A percentile compares a stretch with the other conserved stretches of the same genome.
Conservation (phyloP, 2,113 vertebrate species). For the Xiphophorus hellerii region DNA sequence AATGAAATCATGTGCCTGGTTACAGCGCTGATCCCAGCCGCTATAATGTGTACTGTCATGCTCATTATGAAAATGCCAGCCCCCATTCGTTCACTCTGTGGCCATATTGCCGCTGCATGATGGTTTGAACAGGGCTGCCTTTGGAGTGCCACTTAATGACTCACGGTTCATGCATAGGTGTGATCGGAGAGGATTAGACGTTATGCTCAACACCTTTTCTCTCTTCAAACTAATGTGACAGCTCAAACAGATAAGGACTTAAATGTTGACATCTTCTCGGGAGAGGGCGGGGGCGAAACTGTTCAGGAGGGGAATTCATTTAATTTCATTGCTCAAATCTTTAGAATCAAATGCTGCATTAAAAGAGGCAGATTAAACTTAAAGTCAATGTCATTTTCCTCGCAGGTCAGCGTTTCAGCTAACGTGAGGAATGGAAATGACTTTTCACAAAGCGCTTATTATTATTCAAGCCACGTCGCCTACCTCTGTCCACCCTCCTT, state of each 20-base stretch:
- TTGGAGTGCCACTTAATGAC: conserved; percentile 62
- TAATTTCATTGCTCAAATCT: conserved; percentile 8
- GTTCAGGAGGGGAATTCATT: conserved; percentile 27
- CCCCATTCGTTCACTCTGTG: conserved; percentile 53
- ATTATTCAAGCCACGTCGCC: conserved; percentile 60
- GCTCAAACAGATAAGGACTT: conserved; percentile 52
- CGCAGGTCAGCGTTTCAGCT: conserved; percentile 26
- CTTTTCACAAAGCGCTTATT: conserved; percentile 38
- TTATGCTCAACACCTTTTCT: conserved; percentile 45
- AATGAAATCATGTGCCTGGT: conserved; percentile 45
- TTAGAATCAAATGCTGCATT: conserved; percentile 42
- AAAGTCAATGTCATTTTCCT: conserved; percentile 41
- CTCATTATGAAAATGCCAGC: conserved; percentile 65
- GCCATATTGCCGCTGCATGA: conserved; percentile 32
- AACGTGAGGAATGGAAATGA: conserved; percentile 19
- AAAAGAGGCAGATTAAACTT: conserved; percentile 38
- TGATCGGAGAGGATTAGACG: conserved; percentile 46
- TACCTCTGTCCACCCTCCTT: conserved; percentile 50
- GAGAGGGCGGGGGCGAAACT: conserved; percentile 7
- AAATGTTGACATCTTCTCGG: conserved; percentile 38
- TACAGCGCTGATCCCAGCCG: conserved; percentile 41
- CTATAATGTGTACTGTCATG: conserved; percentile 61
- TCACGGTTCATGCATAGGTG: conserved; percentile 53
- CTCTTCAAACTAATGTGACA: conserved; percentile 54
- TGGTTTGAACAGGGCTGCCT: conserved; percentile 30